Base-by-base conservation (phyloP, 2,113 vertebrate genomes). In the Sinocyclocheilus anshuiensis region DNA sequence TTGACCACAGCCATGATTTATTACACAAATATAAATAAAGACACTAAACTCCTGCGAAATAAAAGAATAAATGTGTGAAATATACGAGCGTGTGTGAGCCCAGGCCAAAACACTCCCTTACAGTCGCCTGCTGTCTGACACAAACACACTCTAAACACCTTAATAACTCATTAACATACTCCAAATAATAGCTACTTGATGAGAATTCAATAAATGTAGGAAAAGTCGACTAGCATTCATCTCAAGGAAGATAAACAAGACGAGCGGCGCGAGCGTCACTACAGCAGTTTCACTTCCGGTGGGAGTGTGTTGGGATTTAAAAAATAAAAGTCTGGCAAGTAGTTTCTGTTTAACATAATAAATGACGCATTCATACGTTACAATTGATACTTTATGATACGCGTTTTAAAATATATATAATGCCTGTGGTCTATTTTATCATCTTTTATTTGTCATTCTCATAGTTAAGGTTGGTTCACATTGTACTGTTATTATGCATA, bases 1-100 rank as follows among this genome's bases (percentile, higher is more conserved):
- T 94, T 89, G 93, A 96, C 94, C 89, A 95, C 93, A 53, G 97
- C 96, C 98, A 99, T 99, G 91, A 80, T 72, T 22, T 16, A 39
- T 0, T 50, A 15, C 11, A 29, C 5, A 29, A 53, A 84, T 50
- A 6, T 2, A 22, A 81, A 22, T 26, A 57, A 13, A 12, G 5
- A 69, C 61, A 55, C 45, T 18, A 67, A 24, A 20, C 24, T 57
- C 13, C 18, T n/a, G 12, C 74, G 20, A 59, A 53, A 61, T 22
- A 36, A 82, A 86, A 4, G 6, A 22, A 36, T 16, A 4, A 48
- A 48, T 48, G 74, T 74, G 11, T 18, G 42, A 33, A 39, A 45
- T 42, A 8, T 57, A n/a, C 4, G 12, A 57, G n/a, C 12, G 67
- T 59, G 26, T 55, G 9, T 69, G 16, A 55, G 45, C 45, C 13